Evolutionary conservation across 2,113 vertebrate species (phyloP).

Genomic region (Oreocharis arfaki): DNA sequence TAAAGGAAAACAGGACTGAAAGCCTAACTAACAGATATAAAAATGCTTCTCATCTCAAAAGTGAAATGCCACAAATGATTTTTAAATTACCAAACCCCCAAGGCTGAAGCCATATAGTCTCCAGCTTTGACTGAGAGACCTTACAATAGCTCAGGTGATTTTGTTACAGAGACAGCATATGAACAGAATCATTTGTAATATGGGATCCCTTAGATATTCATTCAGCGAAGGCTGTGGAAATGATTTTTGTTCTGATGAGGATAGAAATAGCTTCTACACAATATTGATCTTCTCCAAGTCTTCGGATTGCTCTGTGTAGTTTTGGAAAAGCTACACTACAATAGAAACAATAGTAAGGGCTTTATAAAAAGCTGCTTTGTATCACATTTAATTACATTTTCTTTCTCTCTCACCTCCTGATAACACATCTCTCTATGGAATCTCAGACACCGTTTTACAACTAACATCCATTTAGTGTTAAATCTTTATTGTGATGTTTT

Average conservation of each 20-base stretch:
- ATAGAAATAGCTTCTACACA: neutral
- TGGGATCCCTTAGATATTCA: neutral
- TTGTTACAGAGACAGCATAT: neutral
- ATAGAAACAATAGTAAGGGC: neutral
- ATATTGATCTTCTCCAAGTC: neutral
- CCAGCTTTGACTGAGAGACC: neutral
- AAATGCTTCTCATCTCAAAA: constrained; percentile 2
- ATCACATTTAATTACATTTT: neutral
- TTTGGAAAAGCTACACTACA: neutral
- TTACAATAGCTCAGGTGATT: neutral
- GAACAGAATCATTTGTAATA: neutral
- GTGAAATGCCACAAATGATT: constrained; percentile 1
- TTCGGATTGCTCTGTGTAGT: neutral
- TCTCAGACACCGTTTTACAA: neutral
- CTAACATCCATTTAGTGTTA: neutral
- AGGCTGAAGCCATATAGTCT: neutral
- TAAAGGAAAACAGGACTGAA: neutral
- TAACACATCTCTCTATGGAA: neutral
- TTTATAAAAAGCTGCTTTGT: neutral
- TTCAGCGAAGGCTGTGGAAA: neutral
- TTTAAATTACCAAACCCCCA: neutral
- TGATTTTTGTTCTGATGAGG: neutral
- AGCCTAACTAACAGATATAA: neutral
- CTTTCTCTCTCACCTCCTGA: neutral
- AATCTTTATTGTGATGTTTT: neutral